A percentile compares a stretch with the other conserved stretches of the same genome.
These are phyloP conservation scores for Oxyruncus cristatus DNA, from an alignment of 2,113 vertebrate species.

Conservation along the genomic window DNA sequence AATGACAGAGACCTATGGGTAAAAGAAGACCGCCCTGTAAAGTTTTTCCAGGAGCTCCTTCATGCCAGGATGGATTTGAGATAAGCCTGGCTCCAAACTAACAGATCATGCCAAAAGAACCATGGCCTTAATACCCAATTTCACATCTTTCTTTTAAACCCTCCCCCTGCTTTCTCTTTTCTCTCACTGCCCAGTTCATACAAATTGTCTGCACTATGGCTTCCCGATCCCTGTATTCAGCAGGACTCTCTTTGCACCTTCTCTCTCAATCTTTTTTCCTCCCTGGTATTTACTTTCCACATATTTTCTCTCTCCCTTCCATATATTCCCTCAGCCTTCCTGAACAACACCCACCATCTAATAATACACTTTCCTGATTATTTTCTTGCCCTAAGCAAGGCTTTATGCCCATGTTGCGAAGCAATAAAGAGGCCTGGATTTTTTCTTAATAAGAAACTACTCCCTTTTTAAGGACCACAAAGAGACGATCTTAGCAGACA, in stretches of 20 bases:
- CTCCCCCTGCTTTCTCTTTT: neutral
- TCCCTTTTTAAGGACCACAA: slow-evolving; percentile 24
- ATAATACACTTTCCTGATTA: neutral
- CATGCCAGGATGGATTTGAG: neutral
- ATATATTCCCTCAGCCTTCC: neutral
- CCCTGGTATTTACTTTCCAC: neutral
- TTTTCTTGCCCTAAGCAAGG: neutral
- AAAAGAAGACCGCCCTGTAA: neutral
- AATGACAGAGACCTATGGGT: neutral
- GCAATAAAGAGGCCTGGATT: neutral
- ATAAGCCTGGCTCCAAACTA: neutral
- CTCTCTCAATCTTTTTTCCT: neutral
- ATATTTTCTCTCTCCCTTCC: neutral
- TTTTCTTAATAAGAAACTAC: neutral
- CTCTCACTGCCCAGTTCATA: neutral
- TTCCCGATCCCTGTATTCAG: neutral
- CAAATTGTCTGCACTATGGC: neutral
- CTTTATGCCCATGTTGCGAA: neutral
- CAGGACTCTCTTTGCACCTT: neutral
- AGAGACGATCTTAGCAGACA: slow-evolving; percentile 9
- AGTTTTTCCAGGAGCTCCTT: neutral
- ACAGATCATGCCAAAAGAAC: neutral
- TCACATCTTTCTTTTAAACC: neutral
- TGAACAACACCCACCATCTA: neutral
- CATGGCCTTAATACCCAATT: neutral